Evolutionary conservation across 2,888 invertebrate species (phyloP).

Genomic region (Tubulanus polymorphus): DNA sequence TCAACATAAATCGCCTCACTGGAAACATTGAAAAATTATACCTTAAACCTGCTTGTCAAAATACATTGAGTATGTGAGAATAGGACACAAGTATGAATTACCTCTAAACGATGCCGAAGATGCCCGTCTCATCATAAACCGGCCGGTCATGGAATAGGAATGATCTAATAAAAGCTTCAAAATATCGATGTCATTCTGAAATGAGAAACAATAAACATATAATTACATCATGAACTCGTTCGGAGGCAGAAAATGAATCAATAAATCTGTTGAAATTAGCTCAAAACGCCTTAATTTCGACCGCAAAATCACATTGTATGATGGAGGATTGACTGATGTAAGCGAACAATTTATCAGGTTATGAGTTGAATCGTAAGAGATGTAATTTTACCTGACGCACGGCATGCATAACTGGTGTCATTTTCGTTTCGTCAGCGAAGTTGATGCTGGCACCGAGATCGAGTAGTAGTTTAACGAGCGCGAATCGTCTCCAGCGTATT

Average conservation of each 20-base stretch:
- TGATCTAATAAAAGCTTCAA: slow-evolving; percentile 51
- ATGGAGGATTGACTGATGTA: no score
- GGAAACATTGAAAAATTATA: no score
- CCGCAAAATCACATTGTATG: no score
- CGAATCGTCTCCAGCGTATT: slow-evolving; percentile 44
- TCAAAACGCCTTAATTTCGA: neutral
- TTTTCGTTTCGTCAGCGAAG: slow-evolving; percentile 44
- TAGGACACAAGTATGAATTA: no score
- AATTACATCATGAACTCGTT: no score
- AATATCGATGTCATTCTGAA: slow-evolving; percentile 50
- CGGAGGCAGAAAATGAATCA: no score
- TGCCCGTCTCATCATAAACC: no score
- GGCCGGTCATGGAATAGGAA: slow-evolving; percentile 42
- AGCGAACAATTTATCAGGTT: no score
- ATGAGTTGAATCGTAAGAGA: neutral
- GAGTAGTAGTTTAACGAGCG: slow-evolving; percentile 45
- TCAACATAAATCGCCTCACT: no score
- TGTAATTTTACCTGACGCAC: slow-evolving; percentile 48
- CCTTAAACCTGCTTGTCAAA: no score
- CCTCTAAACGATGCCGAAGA: no score
- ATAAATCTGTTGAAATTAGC: neutral
- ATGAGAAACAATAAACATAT: slow-evolving; percentile 7
- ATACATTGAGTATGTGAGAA: no score
- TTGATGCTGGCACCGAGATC: slow-evolving; percentile 49
- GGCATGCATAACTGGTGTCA: slow-evolving; percentile 55